Base-by-base conservation (phyloP, 2,888 invertebrate genomes). In the Pollenia amentaria region DNA sequence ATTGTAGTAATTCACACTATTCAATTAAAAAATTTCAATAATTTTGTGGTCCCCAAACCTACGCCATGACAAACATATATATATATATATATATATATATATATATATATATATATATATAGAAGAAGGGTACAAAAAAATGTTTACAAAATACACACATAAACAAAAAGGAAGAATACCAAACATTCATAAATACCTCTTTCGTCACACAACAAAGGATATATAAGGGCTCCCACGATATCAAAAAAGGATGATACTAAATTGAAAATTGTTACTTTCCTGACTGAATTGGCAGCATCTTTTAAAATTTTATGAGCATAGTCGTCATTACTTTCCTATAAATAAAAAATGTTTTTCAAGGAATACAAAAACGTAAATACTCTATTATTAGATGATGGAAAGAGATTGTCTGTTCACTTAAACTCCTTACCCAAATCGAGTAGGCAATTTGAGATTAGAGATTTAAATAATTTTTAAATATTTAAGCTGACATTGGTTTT, bases 221-320 rank as follows among this genome's bases (percentile, higher is more conserved):
- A 90, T 70, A 91, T 70, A 44, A 92, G 57, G 4, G 90, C 90
- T 4, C 90, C 90, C 11, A 89, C 77, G 6, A 91, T 78, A 82
- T 92, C 92, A 8, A 90, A 76, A 76, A 90, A 90, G 8, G 90
- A 89, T 40, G 91, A 90, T 18, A 86, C 83, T 80, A 91, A 89
- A 90, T 91, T 92, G 79, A 91, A 90, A 65, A 91, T 89, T 57
- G 92, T 90, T 87, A 92, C 87, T 46, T 84, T 89, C n/a, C 91
- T 89, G 0, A 91, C 90, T 60, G 88, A 85, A 1, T n/a, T 18
- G 1, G 90, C 90, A 1, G 90, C 89, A 29, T 75, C 40, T 14
- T 69, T 80, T 67, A 93, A 65, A n/a, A 90, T 70, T 29, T 51
- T 44, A 9, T 87, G 89, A 1, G 88, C 88, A 44, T 70, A 82